phyloP scores from a whole-genome alignment of 2,797 vertebrate species.

The Nothura maculosa region DNA sequence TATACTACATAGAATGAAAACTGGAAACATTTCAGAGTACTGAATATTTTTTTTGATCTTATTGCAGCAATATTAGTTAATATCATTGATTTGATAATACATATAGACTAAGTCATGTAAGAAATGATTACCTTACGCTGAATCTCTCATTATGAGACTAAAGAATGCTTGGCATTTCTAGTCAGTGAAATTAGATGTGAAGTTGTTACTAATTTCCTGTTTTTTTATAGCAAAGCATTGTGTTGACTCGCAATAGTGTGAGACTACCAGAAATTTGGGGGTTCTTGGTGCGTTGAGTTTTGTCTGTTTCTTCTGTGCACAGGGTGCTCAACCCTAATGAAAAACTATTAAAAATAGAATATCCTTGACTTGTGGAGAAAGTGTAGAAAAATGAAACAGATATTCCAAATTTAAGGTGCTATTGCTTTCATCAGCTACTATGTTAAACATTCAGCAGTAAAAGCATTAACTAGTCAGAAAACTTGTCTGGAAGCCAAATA shows the following conservation, averaged over 20 bases:
- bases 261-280: neutral
- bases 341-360: neutral
- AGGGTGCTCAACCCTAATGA: neutral
- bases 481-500: neutral
- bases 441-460: neutral
- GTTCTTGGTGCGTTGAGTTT: too few relatives aligned
- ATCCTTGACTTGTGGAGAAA: neutral
- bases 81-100: neutral
- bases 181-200: neutral
- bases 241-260: neutral
- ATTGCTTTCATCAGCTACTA: neutral
- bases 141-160: neutral
- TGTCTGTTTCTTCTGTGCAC: too few relatives aligned
- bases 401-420: neutral
- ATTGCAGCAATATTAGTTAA: neutral
- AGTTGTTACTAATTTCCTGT: neutral
- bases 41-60: neutral
- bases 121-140: neutral
- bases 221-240: neutral
- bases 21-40: neutral
- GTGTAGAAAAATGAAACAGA: neutral
- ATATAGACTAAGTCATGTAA: neutral
- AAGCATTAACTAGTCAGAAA: neutral
- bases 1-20: neutral
- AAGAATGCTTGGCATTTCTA: neutral